Percentiles rank a stretch among this genome's conserved stretches.
phyloP scores from a whole-genome alignment of 2,797 vertebrate genomes.

The Amblyraja radiata region DNA sequence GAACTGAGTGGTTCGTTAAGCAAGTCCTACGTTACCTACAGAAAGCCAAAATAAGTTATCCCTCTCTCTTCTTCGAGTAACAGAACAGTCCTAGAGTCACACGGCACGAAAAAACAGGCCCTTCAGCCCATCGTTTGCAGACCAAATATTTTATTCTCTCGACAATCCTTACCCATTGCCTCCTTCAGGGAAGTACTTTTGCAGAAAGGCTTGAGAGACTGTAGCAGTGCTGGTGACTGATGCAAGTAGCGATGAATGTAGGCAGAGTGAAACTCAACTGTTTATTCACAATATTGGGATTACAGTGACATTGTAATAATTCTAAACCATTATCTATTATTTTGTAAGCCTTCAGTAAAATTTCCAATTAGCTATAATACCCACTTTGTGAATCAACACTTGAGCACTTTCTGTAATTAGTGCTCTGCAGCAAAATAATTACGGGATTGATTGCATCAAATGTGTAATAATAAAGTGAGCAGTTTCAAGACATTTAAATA shows the following conservation, averaged over 20 bases:
- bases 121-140: no score
- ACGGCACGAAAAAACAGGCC: no score
- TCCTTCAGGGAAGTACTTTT: neutral
- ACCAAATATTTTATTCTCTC: no score
- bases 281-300: neutral
- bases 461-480: neutral
- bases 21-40: neutral
- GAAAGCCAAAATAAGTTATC: neutral
- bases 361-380: conserved; percentile 28
- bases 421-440: neutral
- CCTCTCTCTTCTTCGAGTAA: neutral
- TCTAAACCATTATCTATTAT: conserved; percentile 8
- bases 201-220: neutral
- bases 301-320: neutral
- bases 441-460: conserved; percentile 28
- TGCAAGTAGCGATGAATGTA: neutral
- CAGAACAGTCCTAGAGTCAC: neutral
- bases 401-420: conserved; percentile 32
- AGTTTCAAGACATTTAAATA: neutral
- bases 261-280: neutral
- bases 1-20: neutral
- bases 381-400: conserved; percentile 19
- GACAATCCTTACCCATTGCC: neutral
- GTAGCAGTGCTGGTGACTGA: neutral
- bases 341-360: conserved; percentile 1